These are phyloP conservation scores for Zingel zingel DNA, from an alignment of 2,113 vertebrate genomes.

Conservation along the genomic window DNA sequence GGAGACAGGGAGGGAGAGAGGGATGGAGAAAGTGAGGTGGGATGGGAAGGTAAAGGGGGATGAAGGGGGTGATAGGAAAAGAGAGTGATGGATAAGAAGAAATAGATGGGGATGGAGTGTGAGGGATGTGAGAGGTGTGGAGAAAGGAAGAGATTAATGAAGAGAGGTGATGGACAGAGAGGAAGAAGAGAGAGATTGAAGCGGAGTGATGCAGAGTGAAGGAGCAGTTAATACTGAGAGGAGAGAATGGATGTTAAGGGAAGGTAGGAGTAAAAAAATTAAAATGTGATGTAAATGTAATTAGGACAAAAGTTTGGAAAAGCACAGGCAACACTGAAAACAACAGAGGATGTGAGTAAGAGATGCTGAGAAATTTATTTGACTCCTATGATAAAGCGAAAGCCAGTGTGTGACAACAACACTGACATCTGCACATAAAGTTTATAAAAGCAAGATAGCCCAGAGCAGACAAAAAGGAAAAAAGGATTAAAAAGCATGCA, in stretches of 20 bases:
- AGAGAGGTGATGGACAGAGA: slow-evolving; percentile 1
- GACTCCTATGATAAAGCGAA: not conserved
- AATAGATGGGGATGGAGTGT: not conserved
- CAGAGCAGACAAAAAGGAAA: slow-evolving; percentile 28
- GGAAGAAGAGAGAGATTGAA: not conserved
- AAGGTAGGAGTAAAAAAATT: not conserved
- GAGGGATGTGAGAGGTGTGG: slow-evolving; percentile 6
- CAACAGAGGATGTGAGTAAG: not conserved
- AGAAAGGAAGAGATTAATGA: not conserved
- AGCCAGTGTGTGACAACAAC: not conserved
- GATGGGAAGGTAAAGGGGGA: not conserved
- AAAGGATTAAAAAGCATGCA: slow-evolving; percentile 26
- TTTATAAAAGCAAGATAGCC: slow-evolving; percentile 10
- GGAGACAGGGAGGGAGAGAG: slow-evolving; percentile 44
- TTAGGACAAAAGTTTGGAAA: not conserved
- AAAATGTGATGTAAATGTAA: not conserved
- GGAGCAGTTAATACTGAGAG: not conserved
- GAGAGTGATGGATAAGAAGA: slow-evolving; percentile 1
- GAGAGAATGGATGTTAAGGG: not conserved
- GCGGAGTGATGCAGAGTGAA: not conserved
- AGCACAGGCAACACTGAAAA: not conserved
- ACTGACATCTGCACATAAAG: slow-evolving; percentile 17
- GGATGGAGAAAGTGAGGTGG: slow-evolving; percentile 11
- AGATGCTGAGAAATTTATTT: not conserved
- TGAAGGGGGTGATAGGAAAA: not conserved